A percentile compares a stretch with the other conserved stretches of the same genome.
These are phyloP conservation scores for Intellagama lesueurii DNA, from an alignment of 2,797 vertebrate genomes.

Conservation along the genomic window DNA sequence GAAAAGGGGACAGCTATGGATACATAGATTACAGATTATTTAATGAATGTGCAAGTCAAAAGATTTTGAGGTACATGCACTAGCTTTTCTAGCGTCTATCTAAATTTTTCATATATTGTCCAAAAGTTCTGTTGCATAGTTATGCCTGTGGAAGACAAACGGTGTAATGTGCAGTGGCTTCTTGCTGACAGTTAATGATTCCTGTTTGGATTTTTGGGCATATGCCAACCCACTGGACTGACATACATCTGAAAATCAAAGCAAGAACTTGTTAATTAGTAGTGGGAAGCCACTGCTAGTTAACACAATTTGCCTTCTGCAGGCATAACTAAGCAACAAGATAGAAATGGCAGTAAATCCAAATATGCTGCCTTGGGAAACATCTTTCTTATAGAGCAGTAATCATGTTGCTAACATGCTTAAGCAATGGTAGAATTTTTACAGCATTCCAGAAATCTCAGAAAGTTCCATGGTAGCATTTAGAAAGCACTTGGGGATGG, in stretches of 20 bases:
- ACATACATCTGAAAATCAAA: too few relatives aligned
- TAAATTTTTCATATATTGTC: background rate
- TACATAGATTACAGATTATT: background rate
- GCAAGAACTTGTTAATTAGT: too few relatives aligned
- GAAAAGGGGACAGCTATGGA: background rate
- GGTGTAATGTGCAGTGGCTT: too few relatives aligned
- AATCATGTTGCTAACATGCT: constrained; percentile 34
- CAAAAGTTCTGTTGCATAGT: too few relatives aligned
- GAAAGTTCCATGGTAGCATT: constrained; percentile 54
- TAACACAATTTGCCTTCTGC: too few relatives aligned
- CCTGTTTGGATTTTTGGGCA: too few relatives aligned
- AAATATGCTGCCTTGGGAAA: background rate
- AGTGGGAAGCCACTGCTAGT: too few relatives aligned
- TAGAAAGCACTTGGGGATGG: constrained; percentile 19
- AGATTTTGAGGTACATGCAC: constrained; percentile 55
- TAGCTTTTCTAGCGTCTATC: constrained; percentile 48
- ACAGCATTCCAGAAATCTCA: constrained; percentile 8
- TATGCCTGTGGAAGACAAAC: too few relatives aligned
- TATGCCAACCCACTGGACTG: too few relatives aligned
- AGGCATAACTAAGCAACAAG: too few relatives aligned
- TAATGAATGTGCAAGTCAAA: constrained; percentile 60
- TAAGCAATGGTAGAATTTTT: rapidly evolving
- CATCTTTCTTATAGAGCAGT: constrained; percentile 10
- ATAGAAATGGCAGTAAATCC: background rate
- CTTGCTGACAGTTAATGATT: too few relatives aligned